These are phyloP conservation scores for Camponotus fellah DNA, from an alignment of 2,888 invertebrate genomes.

Conservation along the genomic window DNA sequence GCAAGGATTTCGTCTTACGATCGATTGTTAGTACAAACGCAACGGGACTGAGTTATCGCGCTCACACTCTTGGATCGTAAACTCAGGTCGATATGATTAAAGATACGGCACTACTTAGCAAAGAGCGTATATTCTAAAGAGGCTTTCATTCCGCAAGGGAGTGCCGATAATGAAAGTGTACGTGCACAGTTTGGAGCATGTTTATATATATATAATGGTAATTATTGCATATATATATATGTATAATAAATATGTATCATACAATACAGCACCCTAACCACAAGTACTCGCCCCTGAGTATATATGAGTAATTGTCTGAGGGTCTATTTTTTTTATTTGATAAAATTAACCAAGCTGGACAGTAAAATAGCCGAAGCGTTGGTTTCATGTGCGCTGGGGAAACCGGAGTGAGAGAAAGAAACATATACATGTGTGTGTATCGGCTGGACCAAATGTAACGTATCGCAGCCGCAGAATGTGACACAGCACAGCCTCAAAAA, in stretches of 20 bases:
- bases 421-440: conserved; percentile 33
- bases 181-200: conserved; percentile 66
- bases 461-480: conserved; percentile 67
- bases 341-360: conserved; percentile 36
- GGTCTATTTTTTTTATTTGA: conserved; percentile 44
- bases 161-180: conserved; percentile 57
- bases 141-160: conserved; percentile 54
- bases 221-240: conserved; percentile 24
- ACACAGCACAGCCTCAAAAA: conserved; percentile 16
- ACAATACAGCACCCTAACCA: conserved; percentile 59
- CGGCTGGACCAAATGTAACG: conserved; percentile 72
- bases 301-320: conserved; percentile 73
- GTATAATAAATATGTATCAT: conserved; percentile 40
- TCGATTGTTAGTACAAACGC: conserved; percentile 45
- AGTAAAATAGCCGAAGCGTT: conserved; percentile 53
- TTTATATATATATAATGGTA: conserved; percentile 30
- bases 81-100: conserved; percentile 51
- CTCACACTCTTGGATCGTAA: conserved; percentile 33
- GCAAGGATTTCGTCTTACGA: conserved; percentile 10
- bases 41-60: conserved; percentile 41
- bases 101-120: conserved; percentile 53
- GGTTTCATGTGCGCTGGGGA: conserved; percentile 49
- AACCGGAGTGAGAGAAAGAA: conserved; percentile 35
- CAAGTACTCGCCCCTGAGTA: conserved; percentile 72
- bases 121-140: conserved; percentile 43